These are phyloP conservation scores for Unio pictorum DNA, from an alignment of 2,888 invertebrate genomes.

Conservation along the genomic window DNA sequence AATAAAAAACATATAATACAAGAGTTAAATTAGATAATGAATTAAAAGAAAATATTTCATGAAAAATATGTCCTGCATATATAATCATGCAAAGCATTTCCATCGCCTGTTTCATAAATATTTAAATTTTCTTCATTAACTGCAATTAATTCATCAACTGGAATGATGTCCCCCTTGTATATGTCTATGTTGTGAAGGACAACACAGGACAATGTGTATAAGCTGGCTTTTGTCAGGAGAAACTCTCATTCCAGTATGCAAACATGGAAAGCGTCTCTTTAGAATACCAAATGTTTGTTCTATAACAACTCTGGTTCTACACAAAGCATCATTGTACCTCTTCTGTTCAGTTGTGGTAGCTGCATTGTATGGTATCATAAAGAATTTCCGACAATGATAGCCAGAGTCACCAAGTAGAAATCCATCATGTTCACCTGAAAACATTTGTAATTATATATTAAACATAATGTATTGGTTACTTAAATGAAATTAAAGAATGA, in stretches of 20 bases:
- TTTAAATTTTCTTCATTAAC: too few relatives aligned
- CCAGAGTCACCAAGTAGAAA: slow-evolving; percentile 19
- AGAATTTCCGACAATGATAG: slow-evolving; percentile 8
- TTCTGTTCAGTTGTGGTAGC: slow-evolving; percentile 2
- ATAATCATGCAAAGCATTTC: too few relatives aligned
- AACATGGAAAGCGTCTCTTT: slow-evolving; percentile 12
- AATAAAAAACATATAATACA: too few relatives aligned
- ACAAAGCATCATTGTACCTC: slow-evolving; percentile 12
- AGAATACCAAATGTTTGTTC: slow-evolving; percentile 24
- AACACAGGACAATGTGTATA: slow-evolving; percentile 4
- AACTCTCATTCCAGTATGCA: slow-evolving; percentile 5
- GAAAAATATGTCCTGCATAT: too few relatives aligned
- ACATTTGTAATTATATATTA: too few relatives aligned
- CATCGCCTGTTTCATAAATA: too few relatives aligned
- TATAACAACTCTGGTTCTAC: slow-evolving; percentile 10
- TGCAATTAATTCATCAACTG: not conserved
- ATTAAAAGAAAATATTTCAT: too few relatives aligned
- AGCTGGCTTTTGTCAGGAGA: slow-evolving; percentile 5
- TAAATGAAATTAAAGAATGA: too few relatives aligned
- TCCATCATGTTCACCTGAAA: slow-evolving; percentile 9
- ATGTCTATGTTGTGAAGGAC: slow-evolving; percentile 21
- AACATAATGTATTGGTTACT: too few relatives aligned
- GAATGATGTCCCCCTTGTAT: not conserved
- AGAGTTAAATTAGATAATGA: too few relatives aligned
- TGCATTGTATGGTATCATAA: slow-evolving; percentile 15